Evolutionary conservation across 2,888 invertebrate genomes (phyloP).

Genomic region (Tipula confusa): DNA sequence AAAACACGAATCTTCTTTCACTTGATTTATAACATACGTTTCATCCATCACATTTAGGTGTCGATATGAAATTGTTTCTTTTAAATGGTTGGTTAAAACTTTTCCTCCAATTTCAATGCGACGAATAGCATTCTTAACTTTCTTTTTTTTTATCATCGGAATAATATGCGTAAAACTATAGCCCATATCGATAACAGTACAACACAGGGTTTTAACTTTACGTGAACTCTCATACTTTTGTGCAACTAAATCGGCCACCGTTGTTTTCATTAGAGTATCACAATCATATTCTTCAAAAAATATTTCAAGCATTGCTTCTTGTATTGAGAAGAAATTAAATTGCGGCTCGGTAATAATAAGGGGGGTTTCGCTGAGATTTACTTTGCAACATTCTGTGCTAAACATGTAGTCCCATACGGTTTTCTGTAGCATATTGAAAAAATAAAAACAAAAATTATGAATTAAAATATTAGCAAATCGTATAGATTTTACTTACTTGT

Average conservation of each 20-base stretch:
- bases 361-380: slow-evolving; percentile 70
- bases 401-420: slow-evolving; percentile 95
- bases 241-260: slow-evolving; percentile 74
- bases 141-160: slow-evolving; percentile 79
- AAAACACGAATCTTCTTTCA: slow-evolving; percentile 95
- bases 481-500: slow-evolving; percentile 43
- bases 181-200: slow-evolving; percentile 87
- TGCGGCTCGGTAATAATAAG: slow-evolving; percentile 90
- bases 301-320: slow-evolving; percentile 92
- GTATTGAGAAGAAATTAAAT: slow-evolving; percentile 86
- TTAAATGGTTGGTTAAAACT: slow-evolving; percentile 92
- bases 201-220: slow-evolving; percentile 54
- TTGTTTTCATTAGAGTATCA: slow-evolving; percentile 71
- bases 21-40: slow-evolving; percentile 96
- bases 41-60: slow-evolving; percentile 99
- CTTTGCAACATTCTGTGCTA: slow-evolving; percentile 75
- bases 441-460: slow-evolving; percentile 35
- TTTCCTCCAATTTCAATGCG: slow-evolving; percentile 96
- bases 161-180: slow-evolving; percentile 94
- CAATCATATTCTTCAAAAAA: slow-evolving; percentile 98
- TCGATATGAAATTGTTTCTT: slow-evolving; percentile 93
- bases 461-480: not conserved
- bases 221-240: slow-evolving; percentile 55
- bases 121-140: slow-evolving; percentile 64
- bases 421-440: too few species aligned